Evolutionary conservation across 2,888 invertebrate genomes (phyloP).

Genomic region (Nomada fucata): DNA sequence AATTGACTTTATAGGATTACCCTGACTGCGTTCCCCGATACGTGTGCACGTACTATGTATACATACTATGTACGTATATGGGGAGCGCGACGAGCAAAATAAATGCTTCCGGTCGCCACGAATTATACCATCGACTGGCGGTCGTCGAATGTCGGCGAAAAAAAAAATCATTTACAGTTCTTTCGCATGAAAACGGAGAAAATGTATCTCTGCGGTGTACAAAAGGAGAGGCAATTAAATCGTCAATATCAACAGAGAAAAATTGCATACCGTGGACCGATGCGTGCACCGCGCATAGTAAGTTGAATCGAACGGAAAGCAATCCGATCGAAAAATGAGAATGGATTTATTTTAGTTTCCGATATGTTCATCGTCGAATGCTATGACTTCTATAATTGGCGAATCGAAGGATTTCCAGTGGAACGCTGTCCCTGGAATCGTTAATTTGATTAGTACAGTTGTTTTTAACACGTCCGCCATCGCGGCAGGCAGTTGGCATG

Average conservation of each 20-base stretch:
- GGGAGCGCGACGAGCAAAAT: constrained; percentile 61
- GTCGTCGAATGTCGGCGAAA: constrained; percentile 46
- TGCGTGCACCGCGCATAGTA: background rate
- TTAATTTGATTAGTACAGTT: too few species aligned
- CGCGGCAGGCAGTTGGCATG: too few species aligned
- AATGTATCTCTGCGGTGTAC: constrained; percentile 3
- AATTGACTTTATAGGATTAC: constrained; percentile 81
- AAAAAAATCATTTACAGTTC: constrained; percentile 24
- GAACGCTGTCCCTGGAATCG: too few species aligned
- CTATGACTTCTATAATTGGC: background rate
- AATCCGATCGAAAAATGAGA: background rate
- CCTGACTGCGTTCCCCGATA: constrained; percentile 59
- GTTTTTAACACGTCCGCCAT: too few species aligned
- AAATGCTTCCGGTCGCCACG: constrained; percentile 61
- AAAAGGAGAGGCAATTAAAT: constrained; percentile 28
- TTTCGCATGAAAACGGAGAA: background rate
- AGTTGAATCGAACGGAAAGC: background rate
- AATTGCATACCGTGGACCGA: constrained; percentile 5
- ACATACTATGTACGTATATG: background rate
- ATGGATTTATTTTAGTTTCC: background rate
- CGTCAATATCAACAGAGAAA: constrained; percentile 33
- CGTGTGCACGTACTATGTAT: constrained; percentile 23
- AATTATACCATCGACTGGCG: constrained; percentile 64
- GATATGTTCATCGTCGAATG: background rate
- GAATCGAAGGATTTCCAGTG: too few species aligned